Evolutionary conservation across 2,888 invertebrate genomes (phyloP), one percentile per base, ranked within the genome.

Genomic region (Aphrophora alni): DNA sequence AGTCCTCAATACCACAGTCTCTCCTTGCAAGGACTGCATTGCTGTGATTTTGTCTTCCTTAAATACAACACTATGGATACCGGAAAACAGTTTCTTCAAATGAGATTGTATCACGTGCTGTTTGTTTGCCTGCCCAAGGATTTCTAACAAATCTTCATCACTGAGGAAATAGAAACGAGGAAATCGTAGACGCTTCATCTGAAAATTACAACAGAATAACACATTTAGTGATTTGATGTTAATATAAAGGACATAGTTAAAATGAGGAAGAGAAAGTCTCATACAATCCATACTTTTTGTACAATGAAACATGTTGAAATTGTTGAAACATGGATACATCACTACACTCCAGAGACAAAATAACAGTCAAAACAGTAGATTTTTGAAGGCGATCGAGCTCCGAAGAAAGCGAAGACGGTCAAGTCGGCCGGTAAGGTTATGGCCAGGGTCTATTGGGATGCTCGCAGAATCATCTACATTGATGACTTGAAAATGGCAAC

Each of bases 131-230:
- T 98, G 98, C 0, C 98, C 98, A 14, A 99, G 91, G 82, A 99
- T 92, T 90, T 99, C 99, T 80, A 99, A 89, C 78, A 99, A 90
- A 88, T 99, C 99, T 87, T 99, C 99, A 87, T 99, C 99, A 82
- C 98, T 98, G 83, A 99, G 91, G 88, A 99, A 99, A 87, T 98
- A 97, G 85, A 99, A 95, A 81, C 99, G 91, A 8, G 99, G 98
- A 89, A 99, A 99, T 75, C 93, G 92, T 0, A 95, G 93, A 68
- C 99, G 92, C 89, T 99, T 99, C 85, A 97, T 97, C 96, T 98
- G 88, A 71, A 87, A n/a, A n/a, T n/a, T n/a, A n/a, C n/a, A 87
- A 82, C 75, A 81, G 28, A 76, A 84, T 81, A 76, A 17, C 51
- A 44, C 12, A 44, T 44, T 44, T 44, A 44, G 51, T 44, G 51